A percentile compares a stretch with the other conserved stretches of the same genome.
Evolutionary conservation across 2,888 invertebrate species (phyloP).

Genomic region (Byasa hedistus): DNA sequence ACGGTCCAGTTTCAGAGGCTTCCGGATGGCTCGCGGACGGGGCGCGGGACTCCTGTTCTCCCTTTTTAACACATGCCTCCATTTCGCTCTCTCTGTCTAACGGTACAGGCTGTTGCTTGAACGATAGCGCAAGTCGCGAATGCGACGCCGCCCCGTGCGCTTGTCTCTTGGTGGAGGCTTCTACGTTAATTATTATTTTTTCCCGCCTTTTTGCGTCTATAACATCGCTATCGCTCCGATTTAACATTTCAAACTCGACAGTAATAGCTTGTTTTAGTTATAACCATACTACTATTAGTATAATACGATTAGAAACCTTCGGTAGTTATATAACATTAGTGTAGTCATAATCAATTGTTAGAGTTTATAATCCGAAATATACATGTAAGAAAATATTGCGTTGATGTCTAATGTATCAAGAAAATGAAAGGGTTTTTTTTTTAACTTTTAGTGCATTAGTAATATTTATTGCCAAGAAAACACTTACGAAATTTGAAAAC

Average conservation of each 20-base stretch:
- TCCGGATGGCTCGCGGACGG: conserved; percentile 77
- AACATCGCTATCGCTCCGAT: conserved; percentile 43
- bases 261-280: neutral
- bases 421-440: neutral
- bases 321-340: too few relatives aligned
- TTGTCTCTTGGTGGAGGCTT: conserved; percentile 34
- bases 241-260: neutral
- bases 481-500: conserved; percentile 11
- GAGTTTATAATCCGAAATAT: neutral
- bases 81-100: conserved; percentile 70
- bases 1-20: conserved; percentile 81
- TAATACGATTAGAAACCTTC: too few relatives aligned
- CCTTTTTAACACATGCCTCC: conserved; percentile 56
- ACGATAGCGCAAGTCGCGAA: conserved; percentile 74
- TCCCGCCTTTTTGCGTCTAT: conserved; percentile 56
- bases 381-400: conserved; percentile 36
- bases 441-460: neutral
- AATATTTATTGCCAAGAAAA: conserved; percentile 2
- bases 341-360: neutral
- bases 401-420: conserved; percentile 61
- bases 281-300: neutral
- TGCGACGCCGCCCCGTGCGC: conserved; percentile 63
- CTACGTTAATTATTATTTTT: conserved; percentile 34
- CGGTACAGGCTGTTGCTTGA: conserved; percentile 68
- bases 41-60: conserved; percentile 54